These are phyloP conservation scores for Leptopilina clavipes DNA, from an alignment of 1,140 invertebrate genomes.

Conservation along the genomic window DNA sequence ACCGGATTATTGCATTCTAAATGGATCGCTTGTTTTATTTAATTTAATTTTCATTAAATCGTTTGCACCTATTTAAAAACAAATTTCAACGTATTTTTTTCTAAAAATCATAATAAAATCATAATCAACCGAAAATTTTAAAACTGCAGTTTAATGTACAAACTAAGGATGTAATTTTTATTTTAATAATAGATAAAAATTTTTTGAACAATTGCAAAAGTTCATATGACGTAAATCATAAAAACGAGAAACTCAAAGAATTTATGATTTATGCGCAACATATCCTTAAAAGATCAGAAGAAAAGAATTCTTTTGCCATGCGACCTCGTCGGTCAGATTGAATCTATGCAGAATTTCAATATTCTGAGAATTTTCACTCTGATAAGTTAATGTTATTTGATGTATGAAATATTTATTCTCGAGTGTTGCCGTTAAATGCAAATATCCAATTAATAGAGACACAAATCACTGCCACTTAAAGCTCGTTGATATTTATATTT, in stretches of 20 bases:
- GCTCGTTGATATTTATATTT: conserved; percentile 21
- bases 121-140: no score
- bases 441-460: conserved; percentile 16
- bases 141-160: no score
- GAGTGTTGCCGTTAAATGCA: not conserved
- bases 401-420: not conserved
- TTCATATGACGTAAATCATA: conserved; percentile 20
- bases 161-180: no score
- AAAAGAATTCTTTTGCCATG: conserved; percentile 8
- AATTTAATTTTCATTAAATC: no score
- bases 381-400: not conserved
- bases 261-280: conserved; percentile 21
- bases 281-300: conserved; percentile 2
- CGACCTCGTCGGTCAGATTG: conserved; percentile 1
- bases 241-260: not conserved
- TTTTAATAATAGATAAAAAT: not conserved
- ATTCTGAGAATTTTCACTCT: not conserved
- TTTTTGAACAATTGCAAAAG: conserved; percentile 1
- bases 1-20: no score
- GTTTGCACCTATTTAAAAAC: no score
- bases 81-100: no score
- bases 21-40: no score
- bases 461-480: not conserved
- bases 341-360: not conserved
- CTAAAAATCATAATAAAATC: no score